A percentile compares a stretch with the other conserved stretches of the same genome.
phyloP scores from a whole-genome alignment of 1,140 invertebrate genomes.

The Diprion similis region DNA sequence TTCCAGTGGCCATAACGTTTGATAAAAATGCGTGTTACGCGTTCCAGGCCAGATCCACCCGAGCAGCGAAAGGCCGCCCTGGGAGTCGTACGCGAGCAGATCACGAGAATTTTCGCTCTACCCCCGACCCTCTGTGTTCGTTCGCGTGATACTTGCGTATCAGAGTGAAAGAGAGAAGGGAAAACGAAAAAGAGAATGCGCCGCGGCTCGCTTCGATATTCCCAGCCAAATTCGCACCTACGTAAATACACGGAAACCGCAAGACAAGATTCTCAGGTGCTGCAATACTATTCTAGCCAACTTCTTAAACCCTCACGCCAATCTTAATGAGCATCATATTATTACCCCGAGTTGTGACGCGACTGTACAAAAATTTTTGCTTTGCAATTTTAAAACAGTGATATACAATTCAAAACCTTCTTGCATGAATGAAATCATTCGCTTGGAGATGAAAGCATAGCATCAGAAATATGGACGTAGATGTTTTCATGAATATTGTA shows the following conservation, averaged over 20 bases:
- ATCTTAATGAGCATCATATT: no score
- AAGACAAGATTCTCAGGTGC: not conserved
- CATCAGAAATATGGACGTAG: no score
- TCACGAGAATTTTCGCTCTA: slow-evolving; percentile 58
- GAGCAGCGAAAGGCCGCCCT: slow-evolving; percentile 52
- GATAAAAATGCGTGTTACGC: slow-evolving; percentile 63
- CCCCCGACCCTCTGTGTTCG: not conserved
- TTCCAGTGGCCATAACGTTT: slow-evolving; percentile 61
- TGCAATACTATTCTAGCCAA: no score
- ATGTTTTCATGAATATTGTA: not conserved
- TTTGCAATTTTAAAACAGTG: no score
- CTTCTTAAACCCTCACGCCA: no score
- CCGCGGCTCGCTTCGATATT: not conserved
- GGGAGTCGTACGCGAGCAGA: slow-evolving; percentile 57
- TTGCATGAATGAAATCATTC: no score
- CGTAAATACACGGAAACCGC: not conserved
- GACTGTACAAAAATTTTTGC: no score
- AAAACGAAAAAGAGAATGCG: not conserved
- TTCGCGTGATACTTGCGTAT: slow-evolving; percentile 7
- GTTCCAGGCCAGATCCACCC: slow-evolving; percentile 50
- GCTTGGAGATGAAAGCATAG: no score
- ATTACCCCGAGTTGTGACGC: no score
- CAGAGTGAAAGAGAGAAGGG: not conserved
- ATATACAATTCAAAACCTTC: no score
- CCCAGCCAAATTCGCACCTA: not conserved